Evolutionary conservation across 2,888 invertebrate genomes (phyloP), one percentile per base, ranked within the genome.

Genomic region (Callyntrura sp.): DNA sequence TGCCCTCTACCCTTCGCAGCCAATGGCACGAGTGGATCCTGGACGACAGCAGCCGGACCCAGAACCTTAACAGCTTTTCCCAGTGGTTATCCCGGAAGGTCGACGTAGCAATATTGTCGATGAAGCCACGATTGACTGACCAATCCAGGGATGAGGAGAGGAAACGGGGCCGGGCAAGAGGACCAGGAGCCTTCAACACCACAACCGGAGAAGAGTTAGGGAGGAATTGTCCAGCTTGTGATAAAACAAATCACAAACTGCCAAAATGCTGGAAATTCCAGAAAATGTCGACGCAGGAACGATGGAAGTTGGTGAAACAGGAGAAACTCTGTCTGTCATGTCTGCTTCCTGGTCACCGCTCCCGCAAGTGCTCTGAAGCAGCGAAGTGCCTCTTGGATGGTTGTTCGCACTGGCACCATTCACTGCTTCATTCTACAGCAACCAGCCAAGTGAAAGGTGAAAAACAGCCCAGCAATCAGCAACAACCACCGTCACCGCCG

Each of bases 361-460:
- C 25, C 0, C 51, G 14, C 1, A 25, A 78, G 0, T 51, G 78
- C 51, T 12, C 6, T 0, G 25, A 0, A 11, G 23, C 25, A 12
- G 3, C 0, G 0, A 9, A 55, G 3, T 78, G 51, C 17, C n/a
- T 1, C 23, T 8, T 17, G 0, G 4, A 23, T 2, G 55, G 55
- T 3, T 78, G 78, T 25, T 25, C 25, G 0, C 12, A n/a, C 6
- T 4, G 14, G 6, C 90, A 90, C 45, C 86, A 90, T 17, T 3
- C 0, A 0, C 28, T 86, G 6, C 51, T 90, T 0, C 90, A 90
- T 23, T n/a, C n/a, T n/a, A n/a, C n/a, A n/a, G n/a, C n/a, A n/a
- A n/a, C n/a, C n/a, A 57, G 2, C 6, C n/a, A 12, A 17, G 1
- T 6, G 23, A 35, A 55, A 43, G 23, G 1, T 1, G 0, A 8